A percentile compares a stretch with the other conserved stretches of the same genome.
Evolutionary conservation across 1,140 invertebrate species (phyloP).

Genomic region (Grapholita molesta): DNA sequence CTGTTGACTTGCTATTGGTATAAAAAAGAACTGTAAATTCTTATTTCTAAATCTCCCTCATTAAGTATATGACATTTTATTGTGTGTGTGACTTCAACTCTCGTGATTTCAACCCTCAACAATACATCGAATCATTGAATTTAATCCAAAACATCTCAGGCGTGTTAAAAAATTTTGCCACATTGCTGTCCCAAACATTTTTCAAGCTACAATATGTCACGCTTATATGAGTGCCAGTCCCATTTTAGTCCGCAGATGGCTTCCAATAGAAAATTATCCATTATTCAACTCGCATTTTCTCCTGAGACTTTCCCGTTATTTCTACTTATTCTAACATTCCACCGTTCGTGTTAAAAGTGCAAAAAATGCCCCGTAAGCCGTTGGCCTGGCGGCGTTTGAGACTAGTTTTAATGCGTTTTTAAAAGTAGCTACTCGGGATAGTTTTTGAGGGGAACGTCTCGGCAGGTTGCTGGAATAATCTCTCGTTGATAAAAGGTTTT

Average conservation of each 20-base stretch:
- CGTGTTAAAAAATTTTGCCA: not conserved
- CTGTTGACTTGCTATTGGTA: too few species aligned
- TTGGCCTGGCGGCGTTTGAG: slow-evolving; percentile 6
- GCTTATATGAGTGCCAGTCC: slow-evolving; percentile 2
- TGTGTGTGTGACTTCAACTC: too few species aligned
- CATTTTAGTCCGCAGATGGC: slow-evolving; percentile 2
- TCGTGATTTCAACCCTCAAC: too few species aligned
- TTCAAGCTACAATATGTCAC: not conserved
- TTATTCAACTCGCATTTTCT: slow-evolving; percentile 15
- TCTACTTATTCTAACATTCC: slow-evolving; percentile 11
- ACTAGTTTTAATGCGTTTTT: slow-evolving; percentile 14
- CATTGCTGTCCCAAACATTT: too few species aligned
- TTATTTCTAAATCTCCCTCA: too few species aligned
- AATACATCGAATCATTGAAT: too few species aligned
- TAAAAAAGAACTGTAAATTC: too few species aligned
- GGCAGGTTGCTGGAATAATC: not conserved
- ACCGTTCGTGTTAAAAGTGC: slow-evolving; percentile 9
- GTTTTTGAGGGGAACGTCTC: not conserved
- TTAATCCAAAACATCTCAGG: too few species aligned
- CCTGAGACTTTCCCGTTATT: slow-evolving; percentile 4
- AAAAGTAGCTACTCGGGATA: slow-evolving; percentile 11
- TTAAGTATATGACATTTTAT: too few species aligned
- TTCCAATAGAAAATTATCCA: slow-evolving; percentile 16
- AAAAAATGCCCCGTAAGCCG: slow-evolving; percentile 1
- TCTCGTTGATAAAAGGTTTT: slow-evolving; percentile 8